Conservation (phyloP, 2,113 vertebrate genomes). For the Plecturocebus donacophilus region DNA sequence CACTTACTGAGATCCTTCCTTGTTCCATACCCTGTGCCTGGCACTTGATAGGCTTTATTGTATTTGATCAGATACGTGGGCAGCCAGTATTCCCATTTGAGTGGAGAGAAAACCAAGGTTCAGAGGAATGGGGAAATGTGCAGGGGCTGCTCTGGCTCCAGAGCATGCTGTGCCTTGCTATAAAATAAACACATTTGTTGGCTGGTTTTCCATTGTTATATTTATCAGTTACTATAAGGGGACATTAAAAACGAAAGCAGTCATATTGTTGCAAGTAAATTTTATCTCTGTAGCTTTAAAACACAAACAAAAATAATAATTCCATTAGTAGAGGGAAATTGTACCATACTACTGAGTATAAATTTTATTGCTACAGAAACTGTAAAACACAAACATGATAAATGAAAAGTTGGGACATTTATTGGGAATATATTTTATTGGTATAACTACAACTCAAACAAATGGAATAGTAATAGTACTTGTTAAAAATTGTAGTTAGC, state of each 20-base stretch:
- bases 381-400: conserved; percentile 75
- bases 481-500: conserved; percentile 58
- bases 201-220: neutral
- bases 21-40: neutral
- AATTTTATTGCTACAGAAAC: conserved; percentile 78
- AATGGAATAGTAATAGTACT: conserved; percentile 64
- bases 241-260: conserved; percentile 64
- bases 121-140: neutral
- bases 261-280: conserved; percentile 65
- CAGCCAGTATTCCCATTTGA: neutral
- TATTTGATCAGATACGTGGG: neutral
- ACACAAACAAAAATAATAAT: conserved; percentile 77
- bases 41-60: neutral
- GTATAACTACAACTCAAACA: conserved; percentile 71
- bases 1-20: neutral
- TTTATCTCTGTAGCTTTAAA: conserved; percentile 76
- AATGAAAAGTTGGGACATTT: conserved; percentile 75
- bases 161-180: neutral
- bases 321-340: conserved; percentile 75
- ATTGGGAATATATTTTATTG: conserved; percentile 70
- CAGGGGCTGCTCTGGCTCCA: neutral
- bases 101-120: neutral
- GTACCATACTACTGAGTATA: conserved; percentile 68
- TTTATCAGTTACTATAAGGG: conserved; percentile 31
- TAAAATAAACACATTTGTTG: neutral